phyloP scores from a whole-genome alignment of 2,797 vertebrate genomes.

The Aythya fuligula region DNA sequence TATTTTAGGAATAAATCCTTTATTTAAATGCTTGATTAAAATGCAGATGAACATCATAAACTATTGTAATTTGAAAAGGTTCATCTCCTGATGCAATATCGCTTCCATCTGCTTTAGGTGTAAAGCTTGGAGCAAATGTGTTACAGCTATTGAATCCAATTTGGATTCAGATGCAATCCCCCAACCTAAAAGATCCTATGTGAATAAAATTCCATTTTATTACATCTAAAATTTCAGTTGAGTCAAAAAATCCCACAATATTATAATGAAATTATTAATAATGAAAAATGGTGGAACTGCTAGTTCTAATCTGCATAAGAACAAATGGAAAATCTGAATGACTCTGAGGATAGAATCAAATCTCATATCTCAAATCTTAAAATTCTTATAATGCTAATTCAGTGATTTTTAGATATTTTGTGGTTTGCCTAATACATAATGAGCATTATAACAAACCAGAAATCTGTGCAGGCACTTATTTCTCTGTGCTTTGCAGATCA shows the following conservation, averaged over 20 bases:
- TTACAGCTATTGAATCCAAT: constrained; percentile 29
- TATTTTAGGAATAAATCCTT: constrained; percentile 69
- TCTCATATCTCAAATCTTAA: neutral
- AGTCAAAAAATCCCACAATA: neutral
- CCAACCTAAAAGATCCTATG: neutral
- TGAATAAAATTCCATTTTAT: neutral
- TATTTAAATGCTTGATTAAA: constrained; percentile 71
- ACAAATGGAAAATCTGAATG: neutral
- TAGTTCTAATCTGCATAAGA: neutral
- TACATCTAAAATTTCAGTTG: neutral
- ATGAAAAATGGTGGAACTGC: neutral
- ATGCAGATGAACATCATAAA: constrained; percentile 73
- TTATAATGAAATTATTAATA: neutral
- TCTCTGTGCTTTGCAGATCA: neutral
- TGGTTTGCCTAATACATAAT: neutral
- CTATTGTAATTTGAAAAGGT: constrained; percentile 67
- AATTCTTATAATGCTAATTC: neutral
- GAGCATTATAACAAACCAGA: neutral
- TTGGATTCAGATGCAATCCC: constrained; percentile 24
- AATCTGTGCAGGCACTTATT: neutral
- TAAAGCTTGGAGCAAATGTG: constrained; percentile 58
- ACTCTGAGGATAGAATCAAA: neutral
- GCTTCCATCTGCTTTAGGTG: constrained; percentile 73
- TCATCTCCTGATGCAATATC: constrained; percentile 59
- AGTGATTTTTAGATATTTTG: neutral